Base-by-base conservation (phyloP, 2,113 vertebrate species). In the Oreochromis spilurus region DNA sequence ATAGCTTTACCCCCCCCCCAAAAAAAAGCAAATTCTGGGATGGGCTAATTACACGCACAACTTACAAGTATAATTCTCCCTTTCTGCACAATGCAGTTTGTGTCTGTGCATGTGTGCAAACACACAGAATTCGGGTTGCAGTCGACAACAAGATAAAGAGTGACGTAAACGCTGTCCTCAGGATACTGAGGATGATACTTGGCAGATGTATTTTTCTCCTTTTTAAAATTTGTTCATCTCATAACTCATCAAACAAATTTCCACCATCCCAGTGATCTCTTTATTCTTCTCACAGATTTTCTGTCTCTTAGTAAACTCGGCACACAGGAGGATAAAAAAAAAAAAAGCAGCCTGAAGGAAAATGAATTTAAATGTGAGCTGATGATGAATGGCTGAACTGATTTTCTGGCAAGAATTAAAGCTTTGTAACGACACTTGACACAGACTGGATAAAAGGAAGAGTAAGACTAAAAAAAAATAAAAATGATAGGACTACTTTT, bases 381-480 rank as follows among this genome's bases (percentile, higher is more conserved):
- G 93, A 95, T 95, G 96, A 96, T 96, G 94, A 97, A 96, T 94
- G 92, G 92, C 40, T 91, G 85, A 90, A 89, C 87, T 94, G 93
- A 96, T 95, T 95, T 92, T 85, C 87, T 95, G 91, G 90, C 94
- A 93, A 92, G 91, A 95, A 93, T 89, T 94, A 95, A 93, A 92
- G 94, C 93, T 94, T 95, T 93, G 88, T 94, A 93, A 91, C 70
- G 95, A 95, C 94, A 95, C 90, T 94, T 96, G 96, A 96, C 95
- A 96, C 88, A 84, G 80, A 93, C 88, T 92, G 93, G 95, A 97
- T 96, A 91, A 95, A 95, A 94, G 92, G 84, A 55, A 91, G 84
- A 90, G 84, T 84, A 92, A 86, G 94, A 92, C 70, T 92, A 91
- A 82, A 80, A 87, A 83, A 36, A 88, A 67, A 79, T 0, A 79